A percentile compares a stretch with the other conserved stretches of the same genome.
Evolutionary conservation across 35 echinoderm and acorn worm genomes (phyloP).

Genomic region (Lytechinus pictus): DNA sequence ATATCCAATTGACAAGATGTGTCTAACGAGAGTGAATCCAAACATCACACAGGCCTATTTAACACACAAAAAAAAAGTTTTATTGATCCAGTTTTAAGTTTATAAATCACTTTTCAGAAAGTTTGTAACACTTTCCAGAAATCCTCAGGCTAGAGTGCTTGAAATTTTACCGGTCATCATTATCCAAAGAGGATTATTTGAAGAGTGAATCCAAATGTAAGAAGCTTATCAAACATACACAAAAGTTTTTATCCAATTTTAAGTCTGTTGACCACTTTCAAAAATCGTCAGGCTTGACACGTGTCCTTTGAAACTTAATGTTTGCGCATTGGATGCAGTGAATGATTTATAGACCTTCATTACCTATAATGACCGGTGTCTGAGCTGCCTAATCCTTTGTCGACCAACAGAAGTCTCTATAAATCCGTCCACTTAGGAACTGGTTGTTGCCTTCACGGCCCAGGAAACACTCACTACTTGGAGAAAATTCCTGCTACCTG

Average conservation of each 20-base stretch:
- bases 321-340: background rate
- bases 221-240: too few relatives aligned
- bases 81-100: too few relatives aligned
- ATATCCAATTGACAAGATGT: too few relatives aligned
- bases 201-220: too few relatives aligned
- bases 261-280: background rate
- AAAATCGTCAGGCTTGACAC: background rate
- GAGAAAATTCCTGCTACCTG: background rate
- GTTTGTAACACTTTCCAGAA: too few relatives aligned
- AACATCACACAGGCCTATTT: too few relatives aligned
- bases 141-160: too few relatives aligned
- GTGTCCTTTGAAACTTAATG: background rate
- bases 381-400: background rate
- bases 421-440: background rate
- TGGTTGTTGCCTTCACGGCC: background rate
- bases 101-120: too few relatives aligned
- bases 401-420: background rate
- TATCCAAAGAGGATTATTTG: too few relatives aligned
- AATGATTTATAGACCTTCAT: background rate
- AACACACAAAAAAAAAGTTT: too few relatives aligned
- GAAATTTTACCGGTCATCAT: too few relatives aligned
- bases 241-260: background rate
- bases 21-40: too few relatives aligned
- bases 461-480: background rate
- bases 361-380: background rate